Evolutionary conservation across 2,797 vertebrate species (phyloP).

Genomic region (Bufotes viridis): DNA sequence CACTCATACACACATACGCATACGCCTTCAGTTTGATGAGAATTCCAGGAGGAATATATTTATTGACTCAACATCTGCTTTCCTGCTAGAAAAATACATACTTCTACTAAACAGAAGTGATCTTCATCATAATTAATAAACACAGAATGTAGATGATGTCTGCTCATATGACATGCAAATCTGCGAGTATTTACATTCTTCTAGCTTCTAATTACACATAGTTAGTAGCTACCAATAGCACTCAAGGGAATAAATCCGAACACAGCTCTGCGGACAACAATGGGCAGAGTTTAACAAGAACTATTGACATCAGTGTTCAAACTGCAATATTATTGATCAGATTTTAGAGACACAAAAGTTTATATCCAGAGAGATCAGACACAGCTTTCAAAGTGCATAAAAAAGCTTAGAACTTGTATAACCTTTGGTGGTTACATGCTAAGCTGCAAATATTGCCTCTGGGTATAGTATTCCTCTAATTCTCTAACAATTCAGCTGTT

Average conservation of each 20-base stretch:
- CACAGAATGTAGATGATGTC: not conserved
- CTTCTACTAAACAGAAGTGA: conserved; percentile 14
- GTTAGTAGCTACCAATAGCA: not conserved
- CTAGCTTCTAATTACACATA: not conserved
- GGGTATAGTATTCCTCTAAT: conserved; percentile 14
- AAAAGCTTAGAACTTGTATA: conserved; percentile 4
- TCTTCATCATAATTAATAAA: conserved; percentile 5
- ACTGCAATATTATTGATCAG: conserved; percentile 20
- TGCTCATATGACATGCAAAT: not conserved
- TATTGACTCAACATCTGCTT: conserved; percentile 45
- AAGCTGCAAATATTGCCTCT: conserved; percentile 23
- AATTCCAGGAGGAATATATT: conserved; percentile 35
- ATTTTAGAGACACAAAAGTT: conserved; percentile 20
- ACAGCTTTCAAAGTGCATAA: conserved; percentile 34
- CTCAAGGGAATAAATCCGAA: not conserved
- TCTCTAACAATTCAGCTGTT: not conserved
- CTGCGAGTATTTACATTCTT: not conserved
- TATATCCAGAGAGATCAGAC: conserved; percentile 26
- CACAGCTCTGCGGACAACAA: not conserved
- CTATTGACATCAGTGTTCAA: conserved; percentile 15
- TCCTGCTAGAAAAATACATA: conserved; percentile 1
- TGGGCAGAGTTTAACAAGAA: not conserved
- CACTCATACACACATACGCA: conserved; percentile 32
- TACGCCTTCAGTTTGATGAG: conserved; percentile 24
- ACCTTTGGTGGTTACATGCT: conserved; percentile 27